Conservation (phyloP, 2,113 vertebrate species). For the Cyanoliseus patagonus region DNA sequence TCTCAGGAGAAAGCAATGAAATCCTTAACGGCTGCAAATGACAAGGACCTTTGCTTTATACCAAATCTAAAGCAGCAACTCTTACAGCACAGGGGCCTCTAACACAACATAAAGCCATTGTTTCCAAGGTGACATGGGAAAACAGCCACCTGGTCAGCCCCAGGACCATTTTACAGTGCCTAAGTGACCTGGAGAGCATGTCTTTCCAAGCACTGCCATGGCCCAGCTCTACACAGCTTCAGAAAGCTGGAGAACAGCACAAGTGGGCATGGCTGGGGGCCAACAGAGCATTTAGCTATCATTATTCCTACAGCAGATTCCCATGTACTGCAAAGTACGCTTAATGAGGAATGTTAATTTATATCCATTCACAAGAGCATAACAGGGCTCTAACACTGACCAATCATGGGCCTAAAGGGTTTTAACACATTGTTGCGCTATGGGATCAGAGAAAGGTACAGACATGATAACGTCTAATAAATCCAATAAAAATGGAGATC, state of each 20-base stretch:
- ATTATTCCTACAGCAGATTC: slow-evolving; percentile 11
- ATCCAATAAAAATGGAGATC: slow-evolving; percentile 62
- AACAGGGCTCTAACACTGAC: neutral
- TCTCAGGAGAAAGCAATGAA: slow-evolving; percentile 2
- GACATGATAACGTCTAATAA: slow-evolving; percentile 61
- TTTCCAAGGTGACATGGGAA: neutral
- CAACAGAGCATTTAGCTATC: slow-evolving; percentile 34
- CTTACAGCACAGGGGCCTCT: neutral
- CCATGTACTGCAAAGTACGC: neutral
- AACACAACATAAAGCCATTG: neutral
- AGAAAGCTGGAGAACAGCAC: neutral
- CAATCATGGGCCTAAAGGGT: neutral
- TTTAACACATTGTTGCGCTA: neutral
- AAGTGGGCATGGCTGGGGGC: neutral
- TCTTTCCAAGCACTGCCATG: neutral
- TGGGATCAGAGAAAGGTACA: slow-evolving; percentile 35
- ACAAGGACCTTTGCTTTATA: neutral
- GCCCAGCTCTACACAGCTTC: neutral
- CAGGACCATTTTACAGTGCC: rapidly evolving
- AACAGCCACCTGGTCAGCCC: neutral
- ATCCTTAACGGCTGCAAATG: neutral
- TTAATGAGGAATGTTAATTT: slow-evolving; percentile 37
- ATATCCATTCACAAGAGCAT: neutral
- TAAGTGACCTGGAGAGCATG: rapidly evolving
- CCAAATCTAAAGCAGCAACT: neutral